Percentiles rank a stretch among this genome's conserved stretches.
Evolutionary conservation across 2,888 invertebrate genomes (phyloP).

Genomic region (Strigamia maritima): DNA sequence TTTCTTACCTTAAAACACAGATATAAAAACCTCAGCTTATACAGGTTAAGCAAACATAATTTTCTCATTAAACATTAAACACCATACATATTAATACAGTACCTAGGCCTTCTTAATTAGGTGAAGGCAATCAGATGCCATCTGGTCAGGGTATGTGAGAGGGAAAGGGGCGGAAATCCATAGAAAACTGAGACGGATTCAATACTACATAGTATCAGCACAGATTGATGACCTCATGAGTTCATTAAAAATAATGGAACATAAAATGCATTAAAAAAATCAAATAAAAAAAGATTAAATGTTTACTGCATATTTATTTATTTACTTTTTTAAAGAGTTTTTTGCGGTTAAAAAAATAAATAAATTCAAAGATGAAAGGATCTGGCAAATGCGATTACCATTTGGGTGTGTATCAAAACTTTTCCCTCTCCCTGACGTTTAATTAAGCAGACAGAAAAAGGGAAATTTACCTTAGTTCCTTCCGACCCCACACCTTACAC

Average conservation of each 20-base stretch:
- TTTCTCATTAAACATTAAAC: constrained; percentile 7
- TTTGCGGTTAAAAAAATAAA: background rate
- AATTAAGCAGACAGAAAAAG: constrained; percentile 18
- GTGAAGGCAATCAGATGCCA: constrained; percentile 20
- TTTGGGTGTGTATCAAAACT: constrained; percentile 5
- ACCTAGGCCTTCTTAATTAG: constrained; percentile 9
- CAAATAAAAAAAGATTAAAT: background rate
- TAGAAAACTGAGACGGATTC: background rate
- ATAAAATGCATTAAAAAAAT: background rate
- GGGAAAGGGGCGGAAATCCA: background rate
- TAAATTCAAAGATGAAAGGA: background rate
- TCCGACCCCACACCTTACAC: background rate
- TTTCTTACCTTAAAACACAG: constrained; percentile 17
- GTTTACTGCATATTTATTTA: background rate
- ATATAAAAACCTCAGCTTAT: background rate
- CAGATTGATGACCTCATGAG: constrained; percentile 17
- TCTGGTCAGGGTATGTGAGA: background rate
- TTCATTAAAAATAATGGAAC: constrained; percentile 18
- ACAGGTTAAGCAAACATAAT: constrained; percentile 8
- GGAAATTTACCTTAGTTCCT: constrained; percentile 20
- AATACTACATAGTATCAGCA: background rate
- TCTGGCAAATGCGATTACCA: background rate
- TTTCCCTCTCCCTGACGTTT: background rate
- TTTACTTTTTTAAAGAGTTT: background rate
- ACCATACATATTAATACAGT: background rate